Evolutionary conservation across 2,797 vertebrate species (phyloP), one percentile per base, ranked within the genome.

Genomic region (Protonibea diacanthus): DNA sequence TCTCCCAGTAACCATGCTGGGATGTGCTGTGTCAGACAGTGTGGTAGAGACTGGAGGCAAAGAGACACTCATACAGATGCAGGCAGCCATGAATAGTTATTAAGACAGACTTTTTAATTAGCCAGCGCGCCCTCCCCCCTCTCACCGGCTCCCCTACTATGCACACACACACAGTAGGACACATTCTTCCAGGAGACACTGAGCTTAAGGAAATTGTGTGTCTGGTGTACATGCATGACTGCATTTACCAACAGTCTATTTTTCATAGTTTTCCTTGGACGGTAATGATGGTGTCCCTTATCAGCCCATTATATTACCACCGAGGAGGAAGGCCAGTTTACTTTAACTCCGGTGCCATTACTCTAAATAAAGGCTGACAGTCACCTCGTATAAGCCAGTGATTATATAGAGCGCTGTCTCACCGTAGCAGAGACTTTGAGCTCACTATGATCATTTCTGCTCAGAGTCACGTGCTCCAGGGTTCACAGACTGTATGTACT

Each of bases 81-180:
- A 65, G 71, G 40, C 81, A 77, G 79, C 71, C 58, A 66, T 78
- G 76, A 88, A 77, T 86, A 75, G 74, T 85, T 90, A 80, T 88
- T 87, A 80, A 87, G 73, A 80, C 52, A 17, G 77, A 81, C 73
- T 86, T 92, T 89, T 90, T 90, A 92, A 91, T 94, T 91, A 90
- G 58, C 77, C 70, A 49, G 51, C 12, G 3, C 33, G 45, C 51
- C 71, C 57, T 74, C 74, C 65, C 65, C 67, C 75, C 74, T 47
- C 60, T 48, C 42, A 62, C 62, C 21, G 0, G 38, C 66, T 71
- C 66, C 33, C 49, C 63, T 69, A 48, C 68, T 56, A 64, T 5
- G 4, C n/a, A 64, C 33, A 55, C n/a, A 56, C 38, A 53, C 67
- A 68, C 62, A 60, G 40, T 21, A 48, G 21, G 3, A 69, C 44